Base-by-base conservation (phyloP, 2,888 invertebrate species). In the Brachynemurus nebulosus region DNA sequence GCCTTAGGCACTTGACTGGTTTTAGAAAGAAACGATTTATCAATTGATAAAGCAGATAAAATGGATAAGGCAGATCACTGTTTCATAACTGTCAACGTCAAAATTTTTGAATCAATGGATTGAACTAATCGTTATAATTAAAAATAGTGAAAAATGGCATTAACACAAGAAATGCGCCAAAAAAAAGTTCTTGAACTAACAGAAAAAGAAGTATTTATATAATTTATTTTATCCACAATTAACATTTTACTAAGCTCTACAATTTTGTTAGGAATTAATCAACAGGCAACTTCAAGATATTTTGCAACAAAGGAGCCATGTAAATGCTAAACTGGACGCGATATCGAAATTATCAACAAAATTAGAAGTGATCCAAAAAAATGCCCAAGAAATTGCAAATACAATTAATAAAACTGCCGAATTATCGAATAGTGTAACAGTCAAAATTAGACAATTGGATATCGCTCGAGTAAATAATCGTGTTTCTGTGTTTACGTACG, bases 401-500 rank as follows among this genome's bases (percentile, higher is more conserved):
- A 91, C 91, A 73, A 88, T 97, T 23, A 74, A 80, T 23, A 80
- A 80, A 57, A 93, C 96, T 1, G 90, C 93, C 5, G 72, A 76
- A 19, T 69, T 95, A 40, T 95, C 95, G 0, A 86, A 90, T 56
- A 89, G 88, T 61, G 96, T 98, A 44, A 93, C 92, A 59, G 86
- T 88, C 18, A 96, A 95, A 79, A 96, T 97, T 12, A 75, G 93
- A 8, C 85, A 90, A 46, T 66, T 98, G 35, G 97, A 98, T 67
- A 68, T 86, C 44, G 93, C 95, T 0, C 82, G 92, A 65, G 90
- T 90, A 69, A 64, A 69, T 62, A 19, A 21, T 39, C 17, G 8
- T n/a, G 3, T 12, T 12, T 27, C 9, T 3, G 9, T 27, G 6
- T 23, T 23, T 23, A 23, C 6, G 6, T 23, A 23, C 9, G 6